Evolutionary conservation across 2,888 invertebrate genomes (phyloP).

Genomic region (Bimastos eiseni): DNA sequence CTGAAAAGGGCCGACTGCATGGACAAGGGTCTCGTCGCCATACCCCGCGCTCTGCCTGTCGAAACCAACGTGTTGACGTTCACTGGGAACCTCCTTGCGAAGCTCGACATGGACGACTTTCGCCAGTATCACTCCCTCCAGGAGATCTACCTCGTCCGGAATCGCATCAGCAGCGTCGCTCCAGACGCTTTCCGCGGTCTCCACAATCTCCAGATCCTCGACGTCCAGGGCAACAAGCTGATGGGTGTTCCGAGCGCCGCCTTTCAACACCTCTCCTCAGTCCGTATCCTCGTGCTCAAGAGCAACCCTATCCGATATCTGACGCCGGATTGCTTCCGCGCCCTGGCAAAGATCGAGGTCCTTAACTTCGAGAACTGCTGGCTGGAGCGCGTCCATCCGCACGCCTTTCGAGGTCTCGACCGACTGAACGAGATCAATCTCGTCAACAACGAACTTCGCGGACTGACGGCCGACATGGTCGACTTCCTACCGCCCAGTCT

Average conservation of each 20-base stretch:
- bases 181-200: constrained; percentile 44
- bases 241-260: constrained; percentile 34
- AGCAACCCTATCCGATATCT: constrained; percentile 43
- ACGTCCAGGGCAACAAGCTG: constrained; percentile 43
- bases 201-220: constrained; percentile 42
- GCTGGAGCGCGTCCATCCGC: constrained; percentile 40
- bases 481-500: constrained; percentile 38
- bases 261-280: constrained; percentile 38
- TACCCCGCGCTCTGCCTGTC: constrained; percentile 39
- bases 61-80: constrained; percentile 43
- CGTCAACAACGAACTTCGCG: constrained; percentile 44
- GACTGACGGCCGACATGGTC: constrained; percentile 36
- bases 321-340: constrained; percentile 37
- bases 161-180: constrained; percentile 40
- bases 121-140: constrained; percentile 41
- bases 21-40: constrained; percentile 30
- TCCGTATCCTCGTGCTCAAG: constrained; percentile 41
- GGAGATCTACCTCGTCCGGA: constrained; percentile 42
- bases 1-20: constrained; percentile 43
- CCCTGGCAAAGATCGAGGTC: constrained; percentile 42
- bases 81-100: constrained; percentile 40
- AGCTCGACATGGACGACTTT: constrained; percentile 39
- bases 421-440: constrained; percentile 44
- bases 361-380: constrained; percentile 45
- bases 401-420: constrained; percentile 39